A percentile compares a stretch with the other conserved stretches of the same genome.
phyloP scores from a whole-genome alignment of 2,113 vertebrate species.

The Ginglymostoma cirratum region DNA sequence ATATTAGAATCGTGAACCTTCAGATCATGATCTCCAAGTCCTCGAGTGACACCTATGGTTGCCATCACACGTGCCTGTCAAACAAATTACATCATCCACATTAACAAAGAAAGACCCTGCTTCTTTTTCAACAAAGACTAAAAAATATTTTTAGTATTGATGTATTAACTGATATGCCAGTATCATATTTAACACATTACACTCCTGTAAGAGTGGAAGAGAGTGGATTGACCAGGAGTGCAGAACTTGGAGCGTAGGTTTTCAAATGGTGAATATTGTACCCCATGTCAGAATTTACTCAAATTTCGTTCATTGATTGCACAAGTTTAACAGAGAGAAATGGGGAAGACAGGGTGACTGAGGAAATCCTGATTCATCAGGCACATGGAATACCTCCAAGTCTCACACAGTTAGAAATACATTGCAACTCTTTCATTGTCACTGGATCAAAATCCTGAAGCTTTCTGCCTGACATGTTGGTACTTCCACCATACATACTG shows the following conservation, averaged over 20 bases:
- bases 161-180: background rate
- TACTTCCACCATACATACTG: no score
- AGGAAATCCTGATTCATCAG: no score
- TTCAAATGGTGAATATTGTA: background rate
- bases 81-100: slow-evolving; percentile 9
- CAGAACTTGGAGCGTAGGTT: background rate
- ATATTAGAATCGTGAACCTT: slow-evolving; percentile 96
- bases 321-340: background rate
- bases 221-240: background rate
- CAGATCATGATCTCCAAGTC: slow-evolving; percentile 90
- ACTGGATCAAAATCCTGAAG: background rate
- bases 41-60: slow-evolving; percentile 93
- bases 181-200: background rate
- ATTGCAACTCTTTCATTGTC: background rate
- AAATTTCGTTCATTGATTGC: background rate
- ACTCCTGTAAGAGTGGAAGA: background rate
- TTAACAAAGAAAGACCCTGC: background rate
- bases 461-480: no score
- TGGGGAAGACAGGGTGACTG: background rate
- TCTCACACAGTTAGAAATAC: background rate
- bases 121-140: background rate
- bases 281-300: background rate
- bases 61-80: slow-evolving; percentile 89
- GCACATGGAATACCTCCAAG: background rate
- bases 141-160: background rate